Evolutionary conservation across 2,113 vertebrate species (phyloP).

Genomic region (Rhynchopsitta pachyrhyncha): DNA sequence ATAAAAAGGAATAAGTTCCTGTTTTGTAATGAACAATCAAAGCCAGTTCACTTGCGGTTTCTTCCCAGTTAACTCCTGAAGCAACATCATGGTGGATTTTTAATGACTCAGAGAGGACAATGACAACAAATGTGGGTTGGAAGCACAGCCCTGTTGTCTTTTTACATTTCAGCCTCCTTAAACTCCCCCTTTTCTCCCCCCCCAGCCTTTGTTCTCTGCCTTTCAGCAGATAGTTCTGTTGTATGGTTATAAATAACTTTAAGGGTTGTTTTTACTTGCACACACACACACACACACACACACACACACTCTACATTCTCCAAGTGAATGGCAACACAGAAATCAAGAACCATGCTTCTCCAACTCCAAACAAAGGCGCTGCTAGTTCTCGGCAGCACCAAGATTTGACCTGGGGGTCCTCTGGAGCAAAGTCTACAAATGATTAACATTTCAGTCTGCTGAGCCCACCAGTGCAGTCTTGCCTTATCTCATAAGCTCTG

Average conservation of each 20-base stretch:
- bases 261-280: conserved; percentile 21
- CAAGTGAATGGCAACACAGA: conserved; percentile 31
- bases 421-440: conserved; percentile 54
- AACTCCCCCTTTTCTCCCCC: not conserved
- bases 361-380: not conserved
- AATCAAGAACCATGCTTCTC: conserved; percentile 42
- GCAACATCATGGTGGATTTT: not conserved
- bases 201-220: not conserved
- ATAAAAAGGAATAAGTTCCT: not conserved
- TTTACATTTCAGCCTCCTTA: not conserved
- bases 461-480: conserved; percentile 45
- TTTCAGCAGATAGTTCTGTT: conserved; percentile 12
- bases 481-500: conserved; percentile 64
- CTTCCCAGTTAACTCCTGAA: not conserved
- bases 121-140: not conserved
- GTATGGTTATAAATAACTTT: conserved; percentile 25
- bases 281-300: not conserved
- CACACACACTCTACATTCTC: not conserved
- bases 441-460: conserved; percentile 65
- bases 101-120: not conserved
- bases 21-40: not conserved
- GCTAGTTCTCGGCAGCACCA: conserved; percentile 2
- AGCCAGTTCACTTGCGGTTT: not conserved
- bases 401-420: conserved; percentile 55
- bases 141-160: not conserved